phyloP scores from a whole-genome alignment of 2,888 invertebrate genomes.

The Erynnis tages region DNA sequence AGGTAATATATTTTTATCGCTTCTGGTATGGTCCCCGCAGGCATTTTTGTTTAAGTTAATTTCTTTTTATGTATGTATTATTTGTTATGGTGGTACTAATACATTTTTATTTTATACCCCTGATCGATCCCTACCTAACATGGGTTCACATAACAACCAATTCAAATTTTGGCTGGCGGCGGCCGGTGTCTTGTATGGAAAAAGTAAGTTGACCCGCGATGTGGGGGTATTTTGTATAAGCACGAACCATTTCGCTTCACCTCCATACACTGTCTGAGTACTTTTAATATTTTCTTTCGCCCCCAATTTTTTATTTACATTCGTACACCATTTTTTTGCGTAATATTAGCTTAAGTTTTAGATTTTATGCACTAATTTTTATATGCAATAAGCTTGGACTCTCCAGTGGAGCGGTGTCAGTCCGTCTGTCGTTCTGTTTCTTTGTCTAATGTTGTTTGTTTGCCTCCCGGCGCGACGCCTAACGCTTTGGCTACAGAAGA shows the following conservation, averaged over 20 bases:
- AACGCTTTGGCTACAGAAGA: slow-evolving; percentile 87
- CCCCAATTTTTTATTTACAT: neutral
- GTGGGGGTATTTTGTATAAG: slow-evolving; percentile 49
- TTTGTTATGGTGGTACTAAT: slow-evolving; percentile 68
- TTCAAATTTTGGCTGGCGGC: slow-evolving; percentile 62
- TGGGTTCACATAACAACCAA: slow-evolving; percentile 67
- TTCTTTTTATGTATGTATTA: slow-evolving; percentile 31
- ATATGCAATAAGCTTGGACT: slow-evolving; percentile 29
- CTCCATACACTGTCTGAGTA: slow-evolving; percentile 3
- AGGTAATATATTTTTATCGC: neutral
- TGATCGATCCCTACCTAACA: slow-evolving; percentile 70
- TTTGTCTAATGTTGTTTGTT: slow-evolving; percentile 68
- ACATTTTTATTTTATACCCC: slow-evolving; percentile 73
- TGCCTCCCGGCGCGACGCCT: slow-evolving; percentile 60
- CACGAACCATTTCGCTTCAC: slow-evolving; percentile 51
- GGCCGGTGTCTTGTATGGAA: slow-evolving; percentile 55
- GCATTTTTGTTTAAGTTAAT: slow-evolving; percentile 25
- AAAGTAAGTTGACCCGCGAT: slow-evolving; percentile 66
- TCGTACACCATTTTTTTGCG: slow-evolving; percentile 6
- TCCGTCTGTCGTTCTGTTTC: slow-evolving; percentile 36
- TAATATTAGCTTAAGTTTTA: slow-evolving; percentile 6
- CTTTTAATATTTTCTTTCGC: slow-evolving; percentile 3
- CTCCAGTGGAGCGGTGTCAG: slow-evolving; percentile 36
- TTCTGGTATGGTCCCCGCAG: slow-evolving; percentile 15
- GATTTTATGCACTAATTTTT: slow-evolving; percentile 23